phyloP scores from a whole-genome alignment of 2,113 vertebrate species.

The Lepisosteus oculatus region DNA sequence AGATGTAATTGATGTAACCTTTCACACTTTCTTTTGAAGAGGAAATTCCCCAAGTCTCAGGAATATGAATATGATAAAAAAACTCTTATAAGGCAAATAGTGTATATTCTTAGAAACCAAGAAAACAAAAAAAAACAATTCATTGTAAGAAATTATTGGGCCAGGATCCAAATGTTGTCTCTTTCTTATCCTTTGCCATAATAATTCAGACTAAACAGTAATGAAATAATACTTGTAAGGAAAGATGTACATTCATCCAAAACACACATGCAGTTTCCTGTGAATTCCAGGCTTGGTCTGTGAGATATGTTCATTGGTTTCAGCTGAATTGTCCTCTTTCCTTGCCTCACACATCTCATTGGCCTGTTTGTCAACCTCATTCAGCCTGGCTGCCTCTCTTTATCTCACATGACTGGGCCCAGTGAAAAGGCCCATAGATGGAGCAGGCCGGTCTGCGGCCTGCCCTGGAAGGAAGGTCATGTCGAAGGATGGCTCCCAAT shows the following conservation, averaged over 20 bases:
- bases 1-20: no score
- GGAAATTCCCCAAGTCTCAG: no score
- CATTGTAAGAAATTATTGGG: no score
- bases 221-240: no score
- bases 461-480: constrained; percentile 34
- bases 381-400: constrained; percentile 68
- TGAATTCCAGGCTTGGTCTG: constrained; percentile 1
- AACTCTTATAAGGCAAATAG: no score
- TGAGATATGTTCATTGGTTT: background rate
- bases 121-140: no score
- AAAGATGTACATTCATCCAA: background rate
- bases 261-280: constrained; percentile 12
- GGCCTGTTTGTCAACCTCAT: constrained; percentile 59
- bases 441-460: constrained; percentile 33
- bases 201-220: no score
- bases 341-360: constrained; percentile 39
- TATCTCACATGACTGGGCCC: constrained; percentile 72
- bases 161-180: no score
- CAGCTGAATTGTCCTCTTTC: constrained; percentile 2
- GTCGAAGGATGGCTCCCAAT: constrained; percentile 47
- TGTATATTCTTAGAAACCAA: no score
- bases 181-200: no score
- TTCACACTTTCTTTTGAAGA: no score
- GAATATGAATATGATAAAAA: no score
- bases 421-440: constrained; percentile 61